Conservation (phyloP, 2,113 vertebrate genomes). For the Mirza zaza region DNA sequence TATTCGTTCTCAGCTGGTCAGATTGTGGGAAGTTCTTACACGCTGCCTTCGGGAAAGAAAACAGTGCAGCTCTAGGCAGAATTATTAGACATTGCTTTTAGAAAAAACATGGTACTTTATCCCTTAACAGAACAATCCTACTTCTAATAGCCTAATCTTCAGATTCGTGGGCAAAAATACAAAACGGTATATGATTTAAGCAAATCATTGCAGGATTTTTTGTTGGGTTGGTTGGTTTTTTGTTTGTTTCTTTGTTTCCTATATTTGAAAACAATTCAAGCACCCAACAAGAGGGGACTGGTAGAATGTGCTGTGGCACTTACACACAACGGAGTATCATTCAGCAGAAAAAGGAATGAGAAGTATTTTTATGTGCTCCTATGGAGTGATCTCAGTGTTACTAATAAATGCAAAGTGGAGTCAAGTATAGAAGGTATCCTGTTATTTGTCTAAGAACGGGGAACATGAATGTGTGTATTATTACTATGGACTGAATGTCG, state of each 20-base stretch:
- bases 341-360: neutral
- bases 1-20: neutral
- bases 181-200: neutral
- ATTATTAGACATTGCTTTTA: neutral
- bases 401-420: neutral
- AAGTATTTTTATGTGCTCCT: fast-evolving
- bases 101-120: neutral
- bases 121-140: neutral
- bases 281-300: neutral
- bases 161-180: neutral
- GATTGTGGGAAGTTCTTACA: neutral
- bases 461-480: too few relatives aligned
- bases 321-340: neutral
- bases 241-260: neutral
- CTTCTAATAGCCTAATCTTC: neutral
- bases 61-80: neutral
- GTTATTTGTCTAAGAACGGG: neutral
- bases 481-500: too few relatives aligned
- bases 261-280: neutral
- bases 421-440: too few relatives aligned
- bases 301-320: fast-evolving
- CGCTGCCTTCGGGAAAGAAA: neutral
- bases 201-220: too few relatives aligned
- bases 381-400: neutral
- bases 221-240: too few relatives aligned